These are phyloP conservation scores for Mechanitis mazaeus DNA, from an alignment of 2,888 invertebrate species.

Conservation along the genomic window DNA sequence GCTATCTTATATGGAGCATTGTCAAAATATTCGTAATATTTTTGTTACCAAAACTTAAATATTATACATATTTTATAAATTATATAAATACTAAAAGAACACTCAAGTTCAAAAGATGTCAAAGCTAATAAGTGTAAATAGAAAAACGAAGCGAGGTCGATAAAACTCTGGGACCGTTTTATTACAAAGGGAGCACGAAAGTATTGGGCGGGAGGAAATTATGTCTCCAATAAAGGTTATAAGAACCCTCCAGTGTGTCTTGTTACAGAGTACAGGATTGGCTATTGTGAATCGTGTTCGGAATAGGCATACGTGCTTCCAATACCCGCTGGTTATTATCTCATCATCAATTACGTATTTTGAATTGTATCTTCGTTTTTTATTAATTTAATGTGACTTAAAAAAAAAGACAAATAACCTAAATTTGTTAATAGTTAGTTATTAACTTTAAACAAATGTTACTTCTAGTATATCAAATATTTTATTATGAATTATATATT, in stretches of 20 bases:
- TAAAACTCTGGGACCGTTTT: not conserved
- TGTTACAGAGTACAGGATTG: constrained; percentile 23
- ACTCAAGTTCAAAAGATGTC: not conserved
- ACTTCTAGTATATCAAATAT: no score
- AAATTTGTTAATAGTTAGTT: no score
- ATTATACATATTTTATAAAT: no score
- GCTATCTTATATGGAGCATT: no score
- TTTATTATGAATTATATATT: no score
- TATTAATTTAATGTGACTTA: no score
- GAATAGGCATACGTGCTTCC: not conserved
- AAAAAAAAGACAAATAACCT: no score
- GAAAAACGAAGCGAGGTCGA: not conserved
- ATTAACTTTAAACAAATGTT: no score
- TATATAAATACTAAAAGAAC: not conserved
- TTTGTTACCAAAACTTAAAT: no score
- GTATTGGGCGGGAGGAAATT: constrained; percentile 37
- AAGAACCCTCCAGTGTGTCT: constrained; percentile 30
- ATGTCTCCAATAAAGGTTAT: constrained; percentile 45
- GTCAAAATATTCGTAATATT: no score
- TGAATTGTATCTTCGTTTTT: no score
- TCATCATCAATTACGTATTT: not conserved
- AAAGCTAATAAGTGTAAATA: not conserved
- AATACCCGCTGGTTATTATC: not conserved
- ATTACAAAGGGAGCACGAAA: constrained; percentile 10
- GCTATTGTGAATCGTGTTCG: constrained; percentile 19